Evolutionary conservation across 2,888 invertebrate species (phyloP).

Genomic region (Tenthredo livida): DNA sequence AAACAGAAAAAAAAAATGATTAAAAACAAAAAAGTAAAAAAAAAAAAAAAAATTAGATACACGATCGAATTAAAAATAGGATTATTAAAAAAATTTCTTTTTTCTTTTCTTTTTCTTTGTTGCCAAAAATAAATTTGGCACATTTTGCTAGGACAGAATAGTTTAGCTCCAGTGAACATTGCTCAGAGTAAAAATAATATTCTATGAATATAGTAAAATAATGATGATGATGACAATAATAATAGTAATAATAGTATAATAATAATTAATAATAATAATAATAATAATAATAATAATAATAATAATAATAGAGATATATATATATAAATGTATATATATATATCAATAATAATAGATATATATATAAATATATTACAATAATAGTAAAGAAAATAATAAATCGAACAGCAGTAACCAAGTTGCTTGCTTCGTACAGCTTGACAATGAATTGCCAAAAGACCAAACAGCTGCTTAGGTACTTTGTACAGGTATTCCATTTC

Average conservation of each 20-base stretch:
- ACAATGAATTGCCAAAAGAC: slow-evolving; percentile 22
- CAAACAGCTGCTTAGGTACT: slow-evolving; percentile 60
- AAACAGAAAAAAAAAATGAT: background rate
- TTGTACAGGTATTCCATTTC: slow-evolving; percentile 61
- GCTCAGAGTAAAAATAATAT: slow-evolving; percentile 52
- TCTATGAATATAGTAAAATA: slow-evolving; percentile 69
- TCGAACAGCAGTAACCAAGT: slow-evolving; percentile 65
- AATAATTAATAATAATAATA: slow-evolving; percentile 54
- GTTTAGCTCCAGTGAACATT: slow-evolving; percentile 60
- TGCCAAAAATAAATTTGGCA: slow-evolving; percentile 57
- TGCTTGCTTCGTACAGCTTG: slow-evolving; percentile 58
- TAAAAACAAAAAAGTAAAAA: background rate
- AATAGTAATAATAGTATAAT: slow-evolving; percentile 55
- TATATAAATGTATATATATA: slow-evolving; percentile 57
- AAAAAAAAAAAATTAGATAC: background rate
- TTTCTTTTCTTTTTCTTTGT: background rate
- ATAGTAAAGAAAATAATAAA: slow-evolving; percentile 62
- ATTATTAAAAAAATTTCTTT: slow-evolving; percentile 41
- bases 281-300: slow-evolving; percentile 64
- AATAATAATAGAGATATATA: slow-evolving; percentile 56
- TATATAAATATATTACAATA: slow-evolving; percentile 70
- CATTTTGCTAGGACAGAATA: slow-evolving; percentile 61
- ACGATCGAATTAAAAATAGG: slow-evolving; percentile 22
- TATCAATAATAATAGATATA: slow-evolving; percentile 59
- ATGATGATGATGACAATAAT: slow-evolving; percentile 61